Conservation (phyloP, 2,888 invertebrate species). For the Hypolimnas misippus region DNA sequence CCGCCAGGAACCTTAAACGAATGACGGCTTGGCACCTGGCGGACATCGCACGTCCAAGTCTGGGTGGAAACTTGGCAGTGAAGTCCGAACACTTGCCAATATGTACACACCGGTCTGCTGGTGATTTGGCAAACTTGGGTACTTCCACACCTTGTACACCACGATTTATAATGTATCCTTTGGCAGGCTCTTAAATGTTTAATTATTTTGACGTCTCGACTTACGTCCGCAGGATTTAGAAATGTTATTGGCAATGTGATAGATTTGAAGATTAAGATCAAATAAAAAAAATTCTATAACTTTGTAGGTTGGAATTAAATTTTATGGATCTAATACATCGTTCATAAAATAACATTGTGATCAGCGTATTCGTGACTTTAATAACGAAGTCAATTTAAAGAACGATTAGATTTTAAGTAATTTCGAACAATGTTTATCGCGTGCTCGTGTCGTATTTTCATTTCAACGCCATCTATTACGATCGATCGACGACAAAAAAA, state of each 20-base stretch:
- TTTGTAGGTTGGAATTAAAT: background rate
- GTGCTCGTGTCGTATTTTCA: slow-evolving; percentile 33
- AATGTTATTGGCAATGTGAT: background rate
- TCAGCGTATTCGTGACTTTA: slow-evolving; percentile 38
- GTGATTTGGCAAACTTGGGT: slow-evolving; percentile 66
- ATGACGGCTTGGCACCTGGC: slow-evolving; percentile 62
- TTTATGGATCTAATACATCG: background rate
- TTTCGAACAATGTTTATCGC: slow-evolving; percentile 31
- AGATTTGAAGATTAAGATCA: background rate
- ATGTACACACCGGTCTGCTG: slow-evolving; percentile 48
- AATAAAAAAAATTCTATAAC: background rate
- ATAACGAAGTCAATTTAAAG: slow-evolving; percentile 30
- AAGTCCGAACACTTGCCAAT: slow-evolving; percentile 56
- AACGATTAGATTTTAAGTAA: slow-evolving; percentile 23
- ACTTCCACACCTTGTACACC: slow-evolving; percentile 60
- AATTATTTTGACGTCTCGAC: slow-evolving; percentile 11
- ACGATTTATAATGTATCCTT: slow-evolving; percentile 60
- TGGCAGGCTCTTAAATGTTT: slow-evolving; percentile 46
- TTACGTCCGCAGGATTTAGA: background rate
- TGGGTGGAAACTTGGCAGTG: slow-evolving; percentile 55
- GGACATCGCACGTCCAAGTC: slow-evolving; percentile 45
- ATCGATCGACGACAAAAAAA: slow-evolving; percentile 49
- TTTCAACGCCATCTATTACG: slow-evolving; percentile 32
- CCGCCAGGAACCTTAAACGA: slow-evolving; percentile 33
- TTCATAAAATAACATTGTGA: slow-evolving; percentile 15